These are phyloP conservation scores for Protodeltote pygarga DNA, from an alignment of 2,888 invertebrate genomes.

Conservation along the genomic window DNA sequence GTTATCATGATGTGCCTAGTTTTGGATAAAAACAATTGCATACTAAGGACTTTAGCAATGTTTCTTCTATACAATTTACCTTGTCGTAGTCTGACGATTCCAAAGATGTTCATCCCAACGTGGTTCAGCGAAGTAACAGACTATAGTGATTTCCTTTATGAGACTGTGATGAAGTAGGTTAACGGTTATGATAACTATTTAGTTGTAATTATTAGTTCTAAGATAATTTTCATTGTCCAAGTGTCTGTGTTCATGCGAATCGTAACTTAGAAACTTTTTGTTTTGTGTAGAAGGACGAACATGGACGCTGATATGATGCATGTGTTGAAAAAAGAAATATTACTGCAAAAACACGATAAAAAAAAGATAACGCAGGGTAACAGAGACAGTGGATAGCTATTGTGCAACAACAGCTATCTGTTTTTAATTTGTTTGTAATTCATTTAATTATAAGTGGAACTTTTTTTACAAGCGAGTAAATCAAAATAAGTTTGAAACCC, in stretches of 20 bases:
- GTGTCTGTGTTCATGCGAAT: conserved; percentile 8
- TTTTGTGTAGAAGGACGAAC: background rate
- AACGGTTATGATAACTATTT: conserved; percentile 49
- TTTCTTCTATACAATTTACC: conserved; percentile 15
- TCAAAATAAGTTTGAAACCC: too few relatives aligned
- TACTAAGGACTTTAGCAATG: conserved; percentile 15
- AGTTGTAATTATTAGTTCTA: conserved; percentile 39
- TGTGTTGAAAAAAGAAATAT: conserved; percentile 2
- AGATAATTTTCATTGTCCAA: conserved; percentile 29
- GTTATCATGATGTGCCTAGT: conserved; percentile 9
- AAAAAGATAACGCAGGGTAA: conserved; percentile 3
- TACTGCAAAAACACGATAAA: background rate
- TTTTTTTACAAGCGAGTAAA: too few relatives aligned
- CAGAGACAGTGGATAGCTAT: background rate
- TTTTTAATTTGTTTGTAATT: too few relatives aligned
- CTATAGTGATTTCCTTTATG: conserved; percentile 75
- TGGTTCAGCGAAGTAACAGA: conserved; percentile 61
- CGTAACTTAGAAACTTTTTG: background rate
- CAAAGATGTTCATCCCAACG: conserved; percentile 56
- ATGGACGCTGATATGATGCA: background rate
- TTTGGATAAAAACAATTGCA: conserved; percentile 4
- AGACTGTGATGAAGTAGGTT: conserved; percentile 81
- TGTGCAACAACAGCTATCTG: conserved; percentile 5
- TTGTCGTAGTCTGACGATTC: conserved; percentile 27
- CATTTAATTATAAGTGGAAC: too few relatives aligned